Evolutionary conservation across 2,797 vertebrate species (phyloP).

Genomic region (Etheostoma perlongum): DNA sequence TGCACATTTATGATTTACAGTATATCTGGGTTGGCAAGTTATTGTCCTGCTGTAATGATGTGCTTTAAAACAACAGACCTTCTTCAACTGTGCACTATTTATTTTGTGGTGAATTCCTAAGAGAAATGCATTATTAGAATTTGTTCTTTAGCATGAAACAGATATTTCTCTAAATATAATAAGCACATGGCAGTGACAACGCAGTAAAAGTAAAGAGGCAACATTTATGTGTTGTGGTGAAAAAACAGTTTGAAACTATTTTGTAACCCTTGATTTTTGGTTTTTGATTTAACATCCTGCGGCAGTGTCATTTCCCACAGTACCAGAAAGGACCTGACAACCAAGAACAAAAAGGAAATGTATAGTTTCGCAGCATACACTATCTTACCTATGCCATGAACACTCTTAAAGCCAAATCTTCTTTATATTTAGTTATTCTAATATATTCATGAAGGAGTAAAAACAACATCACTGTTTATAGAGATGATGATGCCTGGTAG

Average conservation of each 20-base stretch:
- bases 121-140: constrained; percentile 31
- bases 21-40: constrained; percentile 16
- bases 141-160: constrained; percentile 31
- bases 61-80: constrained; percentile 61
- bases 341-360: constrained; percentile 8
- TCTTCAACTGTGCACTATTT: constrained; percentile 53
- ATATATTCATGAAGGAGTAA: constrained; percentile 28
- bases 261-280: constrained; percentile 4
- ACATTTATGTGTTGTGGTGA: constrained; percentile 5
- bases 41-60: constrained; percentile 24
- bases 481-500: neutral
- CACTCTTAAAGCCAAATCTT: constrained; percentile 36
- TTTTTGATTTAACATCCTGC: neutral
- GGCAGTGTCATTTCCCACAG: neutral
- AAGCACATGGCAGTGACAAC: constrained; percentile 27
- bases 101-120: constrained; percentile 22
- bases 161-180: constrained; percentile 26
- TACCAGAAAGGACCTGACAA: constrained; percentile 2
- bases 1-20: constrained; percentile 35
- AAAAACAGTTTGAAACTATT: constrained; percentile 15
- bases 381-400: constrained; percentile 1
- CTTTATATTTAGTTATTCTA: constrained; percentile 29
- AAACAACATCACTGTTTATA: neutral
- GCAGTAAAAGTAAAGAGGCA: constrained; percentile 9
- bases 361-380: neutral